Percentiles rank a stretch among this genome's conserved stretches.
Conservation (phyloP, 2,797 vertebrate genomes). For the Sardinella longiceps region DNA sequence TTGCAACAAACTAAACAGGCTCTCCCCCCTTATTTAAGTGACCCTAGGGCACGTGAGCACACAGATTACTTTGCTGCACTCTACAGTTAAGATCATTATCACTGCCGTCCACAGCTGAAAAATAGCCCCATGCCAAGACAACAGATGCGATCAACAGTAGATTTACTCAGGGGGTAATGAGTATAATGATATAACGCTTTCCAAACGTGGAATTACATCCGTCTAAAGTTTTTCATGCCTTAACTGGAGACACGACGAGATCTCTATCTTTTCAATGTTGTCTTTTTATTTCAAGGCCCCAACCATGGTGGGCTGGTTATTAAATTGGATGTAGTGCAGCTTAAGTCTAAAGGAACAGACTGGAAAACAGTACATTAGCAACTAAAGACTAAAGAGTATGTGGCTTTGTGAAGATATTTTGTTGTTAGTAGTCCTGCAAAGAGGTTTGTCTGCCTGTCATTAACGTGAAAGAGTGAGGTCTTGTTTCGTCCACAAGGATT, state of each 20-base stretch:
- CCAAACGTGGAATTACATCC: background rate
- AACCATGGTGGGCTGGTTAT: background rate
- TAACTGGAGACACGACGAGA: background rate
- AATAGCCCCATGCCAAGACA: background rate
- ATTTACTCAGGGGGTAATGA: conserved; percentile 10
- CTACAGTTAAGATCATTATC: conserved; percentile 25
- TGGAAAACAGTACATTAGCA: background rate
- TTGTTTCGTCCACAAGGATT: too few relatives aligned
- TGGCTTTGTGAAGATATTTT: background rate
- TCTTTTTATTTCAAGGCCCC: background rate
- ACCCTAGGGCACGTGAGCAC: background rate
- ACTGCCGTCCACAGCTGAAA: conserved; percentile 3
- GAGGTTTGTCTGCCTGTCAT: too few relatives aligned
- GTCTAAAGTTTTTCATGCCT: background rate
- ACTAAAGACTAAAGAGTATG: background rate
- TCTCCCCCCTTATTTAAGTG: background rate
- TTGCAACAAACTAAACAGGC: background rate
- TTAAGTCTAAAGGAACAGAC: too few relatives aligned
- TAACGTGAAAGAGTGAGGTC: too few relatives aligned
- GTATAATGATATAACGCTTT: background rate
- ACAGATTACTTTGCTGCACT: background rate
- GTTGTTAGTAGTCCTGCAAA: background rate
- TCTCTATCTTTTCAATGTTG: conserved; percentile 8
- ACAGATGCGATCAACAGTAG: background rate
- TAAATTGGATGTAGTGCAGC: background rate